Evolutionary conservation across 1,140 invertebrate species (phyloP).

Genomic region (Trachymyrmex septentrionalis): DNA sequence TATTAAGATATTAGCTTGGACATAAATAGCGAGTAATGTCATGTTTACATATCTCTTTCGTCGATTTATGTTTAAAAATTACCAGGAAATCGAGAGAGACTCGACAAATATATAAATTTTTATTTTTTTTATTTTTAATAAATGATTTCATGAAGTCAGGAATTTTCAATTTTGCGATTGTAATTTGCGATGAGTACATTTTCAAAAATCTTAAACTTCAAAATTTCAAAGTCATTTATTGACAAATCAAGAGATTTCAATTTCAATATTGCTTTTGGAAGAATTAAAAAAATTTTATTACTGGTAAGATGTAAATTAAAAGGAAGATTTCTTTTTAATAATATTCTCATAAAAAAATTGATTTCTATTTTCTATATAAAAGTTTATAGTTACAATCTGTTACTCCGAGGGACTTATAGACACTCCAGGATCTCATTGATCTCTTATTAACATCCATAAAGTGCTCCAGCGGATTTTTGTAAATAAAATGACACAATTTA

Average conservation of each 20-base stretch:
- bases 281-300: background rate
- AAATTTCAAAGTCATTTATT: background rate
- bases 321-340: background rate
- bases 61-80: background rate
- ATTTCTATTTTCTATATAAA: background rate
- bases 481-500: constrained; percentile 20
- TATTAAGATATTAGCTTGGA: background rate
- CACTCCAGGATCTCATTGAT: background rate
- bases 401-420: background rate
- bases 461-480: background rate
- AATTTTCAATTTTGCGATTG: background rate
- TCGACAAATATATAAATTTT: too few relatives aligned
- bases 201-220: background rate
- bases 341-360: background rate
- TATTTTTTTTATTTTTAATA: background rate
- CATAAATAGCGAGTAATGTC: background rate
- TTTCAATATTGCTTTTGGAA: background rate
- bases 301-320: too few relatives aligned
- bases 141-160: background rate
- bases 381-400: background rate
- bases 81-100: background rate
- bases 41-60: background rate
- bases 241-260: background rate
- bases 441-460: background rate
- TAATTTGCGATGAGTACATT: background rate